These are phyloP conservation scores for Brachyhypopomus occidentalis DNA, from an alignment of 2,113 vertebrate genomes.

Conservation along the genomic window DNA sequence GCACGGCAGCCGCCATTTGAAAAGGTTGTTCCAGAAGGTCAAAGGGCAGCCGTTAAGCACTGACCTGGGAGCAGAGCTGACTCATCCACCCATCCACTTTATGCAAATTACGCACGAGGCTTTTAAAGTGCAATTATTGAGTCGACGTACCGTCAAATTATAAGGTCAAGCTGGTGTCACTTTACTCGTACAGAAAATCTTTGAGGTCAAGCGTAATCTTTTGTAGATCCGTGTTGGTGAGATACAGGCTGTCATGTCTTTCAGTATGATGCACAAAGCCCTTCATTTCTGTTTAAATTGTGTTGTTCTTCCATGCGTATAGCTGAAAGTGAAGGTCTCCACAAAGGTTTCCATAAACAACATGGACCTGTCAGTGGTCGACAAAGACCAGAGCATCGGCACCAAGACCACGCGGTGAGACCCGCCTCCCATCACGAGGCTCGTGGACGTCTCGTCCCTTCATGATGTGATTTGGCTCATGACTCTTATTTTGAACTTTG, in stretches of 20 bases:
- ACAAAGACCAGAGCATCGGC: constrained; percentile 98
- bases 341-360: constrained; percentile 93
- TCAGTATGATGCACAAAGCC: constrained; percentile 4
- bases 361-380: constrained; percentile 95
- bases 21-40: background rate
- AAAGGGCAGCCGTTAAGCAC: background rate
- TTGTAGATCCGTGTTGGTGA: constrained; percentile 18
- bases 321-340: constrained; percentile 97
- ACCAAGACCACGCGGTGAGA: constrained; percentile 91
- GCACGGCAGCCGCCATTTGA: background rate
- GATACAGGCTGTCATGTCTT: constrained; percentile 22
- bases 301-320: background rate
- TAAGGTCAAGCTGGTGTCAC: constrained; percentile 27
- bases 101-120: background rate
- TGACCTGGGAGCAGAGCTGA: constrained; percentile 1
- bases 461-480: background rate
- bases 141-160: background rate
- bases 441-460: background rate
- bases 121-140: constrained; percentile 39
- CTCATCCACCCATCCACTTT: constrained; percentile 24
- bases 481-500: constrained; percentile 6
- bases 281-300: background rate
- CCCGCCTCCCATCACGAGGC: background rate
- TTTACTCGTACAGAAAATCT: constrained; percentile 1
- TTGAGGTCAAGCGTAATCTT: constrained; percentile 5